phyloP scores from a whole-genome alignment of 2,113 vertebrate species.

The Axis porcinus region DNA sequence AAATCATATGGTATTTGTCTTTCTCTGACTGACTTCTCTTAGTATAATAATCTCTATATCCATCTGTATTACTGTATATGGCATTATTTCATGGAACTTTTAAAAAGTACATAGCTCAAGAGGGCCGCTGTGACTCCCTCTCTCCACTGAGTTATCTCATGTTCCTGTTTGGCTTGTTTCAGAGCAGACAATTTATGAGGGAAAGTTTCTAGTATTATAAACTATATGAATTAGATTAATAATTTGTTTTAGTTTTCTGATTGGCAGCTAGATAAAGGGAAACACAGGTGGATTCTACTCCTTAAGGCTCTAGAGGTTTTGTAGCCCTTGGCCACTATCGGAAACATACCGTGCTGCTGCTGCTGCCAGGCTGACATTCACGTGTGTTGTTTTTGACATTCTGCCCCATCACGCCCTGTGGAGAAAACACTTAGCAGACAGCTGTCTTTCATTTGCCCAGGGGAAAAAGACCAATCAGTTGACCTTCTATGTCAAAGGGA shows the following conservation, averaged over 20 bases:
- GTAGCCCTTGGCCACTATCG: not conserved
- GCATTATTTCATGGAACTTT: not conserved
- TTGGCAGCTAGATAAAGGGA: not conserved
- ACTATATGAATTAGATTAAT: not conserved
- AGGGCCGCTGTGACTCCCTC: not conserved
- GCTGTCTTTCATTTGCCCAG: not conserved
- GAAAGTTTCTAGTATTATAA: not conserved
- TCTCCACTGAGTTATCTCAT: not conserved
- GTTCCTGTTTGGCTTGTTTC: slow-evolving; percentile 14
- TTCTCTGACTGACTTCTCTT: not conserved
- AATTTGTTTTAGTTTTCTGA: slow-evolving; percentile 36
- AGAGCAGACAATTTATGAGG: not conserved
- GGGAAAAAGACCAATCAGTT: not conserved
- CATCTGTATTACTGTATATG: not conserved
- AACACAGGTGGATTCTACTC: not conserved
- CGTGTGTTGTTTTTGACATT: not conserved
- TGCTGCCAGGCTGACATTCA: not conserved
- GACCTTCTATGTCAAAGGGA: slow-evolving; percentile 28
- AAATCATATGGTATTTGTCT: not conserved
- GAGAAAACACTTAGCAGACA: not conserved
- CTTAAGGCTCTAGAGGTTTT: not conserved
- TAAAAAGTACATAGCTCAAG: not conserved
- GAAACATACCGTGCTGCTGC: not conserved
- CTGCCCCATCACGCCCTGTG: not conserved
- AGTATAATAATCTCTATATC: not conserved